A percentile compares a stretch with the other conserved stretches of the same genome.
Conservation (phyloP, 2,888 invertebrate genomes). For the Cephus nigrinus region DNA sequence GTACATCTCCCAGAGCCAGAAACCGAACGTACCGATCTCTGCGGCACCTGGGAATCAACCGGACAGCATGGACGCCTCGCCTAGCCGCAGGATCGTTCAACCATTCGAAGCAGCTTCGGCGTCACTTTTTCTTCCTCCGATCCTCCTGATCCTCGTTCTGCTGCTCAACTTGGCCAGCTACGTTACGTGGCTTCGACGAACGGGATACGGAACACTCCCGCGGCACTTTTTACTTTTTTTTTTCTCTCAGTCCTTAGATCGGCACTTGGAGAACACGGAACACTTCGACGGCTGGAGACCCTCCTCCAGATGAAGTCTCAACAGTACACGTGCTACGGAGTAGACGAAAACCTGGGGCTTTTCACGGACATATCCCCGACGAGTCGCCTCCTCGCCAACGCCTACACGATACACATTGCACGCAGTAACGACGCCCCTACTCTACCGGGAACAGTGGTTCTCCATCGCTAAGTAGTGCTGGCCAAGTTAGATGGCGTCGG, state of each 20-base stretch:
- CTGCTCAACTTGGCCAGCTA: not conserved
- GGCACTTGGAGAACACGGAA: not conserved
- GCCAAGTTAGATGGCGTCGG: not conserved
- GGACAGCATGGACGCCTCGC: not conserved
- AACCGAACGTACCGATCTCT: not conserved
- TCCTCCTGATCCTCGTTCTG: not conserved
- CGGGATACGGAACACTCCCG: not conserved
- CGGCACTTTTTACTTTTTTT: not conserved
- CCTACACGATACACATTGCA: constrained; percentile 64
- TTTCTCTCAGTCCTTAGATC: not conserved
- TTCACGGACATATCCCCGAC: constrained; percentile 45
- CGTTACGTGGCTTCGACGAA: not conserved
- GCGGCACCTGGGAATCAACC: not conserved
- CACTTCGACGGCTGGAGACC: not conserved
- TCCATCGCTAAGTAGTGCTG: not conserved
- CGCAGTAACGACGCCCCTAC: constrained; percentile 36
- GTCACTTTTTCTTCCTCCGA: not conserved
- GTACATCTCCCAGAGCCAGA: constrained; percentile 32
- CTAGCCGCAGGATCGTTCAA: not conserved
- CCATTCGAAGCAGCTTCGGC: not conserved
- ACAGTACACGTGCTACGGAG: constrained; percentile 34
- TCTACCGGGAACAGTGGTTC: constrained; percentile 14
- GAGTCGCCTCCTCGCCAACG: constrained; percentile 53
- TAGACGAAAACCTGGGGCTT: constrained; percentile 38
- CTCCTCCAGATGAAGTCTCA: not conserved